Evolutionary conservation across 1,140 invertebrate species (phyloP), one percentile per base, ranked within the genome.

Genomic region (Triops longicaudatus): DNA sequence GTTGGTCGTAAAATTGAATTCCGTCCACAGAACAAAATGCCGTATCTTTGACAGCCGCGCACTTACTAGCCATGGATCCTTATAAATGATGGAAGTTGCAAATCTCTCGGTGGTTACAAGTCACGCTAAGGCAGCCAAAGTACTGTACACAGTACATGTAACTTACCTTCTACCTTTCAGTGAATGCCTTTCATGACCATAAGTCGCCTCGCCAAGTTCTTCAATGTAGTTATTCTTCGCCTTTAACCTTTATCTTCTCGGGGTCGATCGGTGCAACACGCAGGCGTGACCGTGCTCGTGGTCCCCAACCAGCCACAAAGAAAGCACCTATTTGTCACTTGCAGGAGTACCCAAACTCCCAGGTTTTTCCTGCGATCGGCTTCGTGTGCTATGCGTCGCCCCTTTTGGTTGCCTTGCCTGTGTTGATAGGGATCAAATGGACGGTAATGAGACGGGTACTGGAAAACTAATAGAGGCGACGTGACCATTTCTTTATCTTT

Each of bases 271-370:
- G 50, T 63, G n/a, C 50, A 63, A 17, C 10, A 63, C 17, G 50
- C 50, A n/a, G n/a, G 50, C 50, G 50, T 63, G 50, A 63, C 50
- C 50, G 14, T 22, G 14, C 14, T 22, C 50, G 14, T 63, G 50
- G 50, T 63, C 50, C 50, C 50, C 14, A 63, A 63, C 10, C 50
- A 63, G 50, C 50, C 14, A 63, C 50, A 63, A 63, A 63, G 50
- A 63, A 63, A 63, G 50, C 50, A 22, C 50, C 50, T 63, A 63
- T 63, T 63, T 63, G 50, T 63, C 50, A 63, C n/a, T 63, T 63
- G 3, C 17, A 17, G 14, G n/a, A 63, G 50, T n/a, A 9, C 22
- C 22, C 50, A 9, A 63, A n/a, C 5, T 14, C 17, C 14, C 17
- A 9, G 17, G 50, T 5, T 63, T 63, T 63, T 63, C 12, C 22